Evolutionary conservation across 2,113 vertebrate species (phyloP).

Genomic region (Poeciliopsis prolifica): DNA sequence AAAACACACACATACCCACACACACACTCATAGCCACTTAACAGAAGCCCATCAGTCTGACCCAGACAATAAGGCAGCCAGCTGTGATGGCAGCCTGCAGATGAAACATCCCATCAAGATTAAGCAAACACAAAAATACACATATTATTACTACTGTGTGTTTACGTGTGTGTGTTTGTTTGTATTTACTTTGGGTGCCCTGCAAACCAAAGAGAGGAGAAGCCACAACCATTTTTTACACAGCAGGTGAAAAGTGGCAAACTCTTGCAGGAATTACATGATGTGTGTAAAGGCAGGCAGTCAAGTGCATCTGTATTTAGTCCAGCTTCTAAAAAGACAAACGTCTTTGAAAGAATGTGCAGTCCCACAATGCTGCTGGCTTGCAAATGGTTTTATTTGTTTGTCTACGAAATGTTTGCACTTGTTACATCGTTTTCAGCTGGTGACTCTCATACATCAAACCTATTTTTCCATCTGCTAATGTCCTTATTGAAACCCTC

Average conservation of each 20-base stretch:
- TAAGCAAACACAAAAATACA: slow-evolving; percentile 90
- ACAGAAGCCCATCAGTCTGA: slow-evolving; percentile 84
- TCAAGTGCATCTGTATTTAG: not conserved
- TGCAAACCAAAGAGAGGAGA: slow-evolving; percentile 20
- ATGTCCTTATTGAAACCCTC: slow-evolving; percentile 70
- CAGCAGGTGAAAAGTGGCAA: slow-evolving; percentile 38
- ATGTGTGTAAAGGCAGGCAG: not conserved
- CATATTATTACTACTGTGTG: slow-evolving; percentile 81
- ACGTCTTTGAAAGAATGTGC: not conserved
- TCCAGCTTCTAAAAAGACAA: not conserved
- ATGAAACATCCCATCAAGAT: slow-evolving; percentile 98
- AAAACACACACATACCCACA: slow-evolving; percentile 1
- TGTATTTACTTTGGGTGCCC: slow-evolving; percentile 6
- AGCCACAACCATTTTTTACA: slow-evolving; percentile 3
- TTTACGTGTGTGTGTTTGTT: slow-evolving; percentile 29
- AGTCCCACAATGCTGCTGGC: slow-evolving; percentile 6
- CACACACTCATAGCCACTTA: slow-evolving; percentile 3
- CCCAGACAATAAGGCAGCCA: slow-evolving; percentile 90
- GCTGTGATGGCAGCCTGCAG: slow-evolving; percentile 95
- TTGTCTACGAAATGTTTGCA: not conserved
- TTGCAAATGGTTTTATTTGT: slow-evolving; percentile 5
- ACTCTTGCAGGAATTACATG: slow-evolving; percentile 21
- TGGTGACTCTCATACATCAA: slow-evolving; percentile 73
- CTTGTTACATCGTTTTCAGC: slow-evolving; percentile 53
- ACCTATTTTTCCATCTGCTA: slow-evolving; percentile 73